Conservation (phyloP, 2,888 invertebrate genomes). For the Melitaea athalia region DNA sequence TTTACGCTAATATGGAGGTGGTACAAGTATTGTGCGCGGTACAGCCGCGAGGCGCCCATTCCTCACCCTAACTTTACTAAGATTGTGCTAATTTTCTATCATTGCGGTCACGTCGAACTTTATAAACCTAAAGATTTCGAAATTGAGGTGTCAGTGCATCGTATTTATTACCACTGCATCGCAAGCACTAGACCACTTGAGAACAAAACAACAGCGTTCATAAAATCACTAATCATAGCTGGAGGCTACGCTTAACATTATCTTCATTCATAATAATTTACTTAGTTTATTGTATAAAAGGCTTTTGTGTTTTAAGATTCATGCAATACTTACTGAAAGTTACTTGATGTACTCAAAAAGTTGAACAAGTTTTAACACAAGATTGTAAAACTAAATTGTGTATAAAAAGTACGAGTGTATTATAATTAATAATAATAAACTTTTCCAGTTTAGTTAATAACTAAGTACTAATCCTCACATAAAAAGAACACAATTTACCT, state of each 20-base stretch:
- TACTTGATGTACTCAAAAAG: background rate
- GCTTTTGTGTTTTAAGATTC: conserved; percentile 8
- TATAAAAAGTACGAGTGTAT: too few species aligned
- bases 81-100: conserved; percentile 81
- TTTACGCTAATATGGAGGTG: conserved; percentile 8
- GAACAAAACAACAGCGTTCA: conserved; percentile 50
- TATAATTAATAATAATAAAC: too few species aligned
- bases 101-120: conserved; percentile 74
- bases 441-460: too few species aligned
- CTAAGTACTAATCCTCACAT: too few species aligned
- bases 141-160: conserved; percentile 77
- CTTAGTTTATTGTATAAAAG: conserved; percentile 27
- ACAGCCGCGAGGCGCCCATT: conserved; percentile 72
- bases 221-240: conserved; percentile 64
- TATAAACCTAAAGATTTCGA: conserved; percentile 73
- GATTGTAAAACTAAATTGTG: too few species aligned
- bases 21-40: conserved; percentile 59
- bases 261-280: conserved; percentile 41
- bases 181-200: conserved; percentile 47
- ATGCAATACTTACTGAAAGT: background rate
- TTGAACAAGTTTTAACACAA: background rate
- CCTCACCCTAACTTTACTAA: conserved; percentile 76
- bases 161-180: conserved; percentile 69
- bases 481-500: too few species aligned
- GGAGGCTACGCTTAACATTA: conserved; percentile 48